These are phyloP conservation scores for Clepsis dumicolana DNA, from an alignment of 2,888 invertebrate species.

Conservation along the genomic window DNA sequence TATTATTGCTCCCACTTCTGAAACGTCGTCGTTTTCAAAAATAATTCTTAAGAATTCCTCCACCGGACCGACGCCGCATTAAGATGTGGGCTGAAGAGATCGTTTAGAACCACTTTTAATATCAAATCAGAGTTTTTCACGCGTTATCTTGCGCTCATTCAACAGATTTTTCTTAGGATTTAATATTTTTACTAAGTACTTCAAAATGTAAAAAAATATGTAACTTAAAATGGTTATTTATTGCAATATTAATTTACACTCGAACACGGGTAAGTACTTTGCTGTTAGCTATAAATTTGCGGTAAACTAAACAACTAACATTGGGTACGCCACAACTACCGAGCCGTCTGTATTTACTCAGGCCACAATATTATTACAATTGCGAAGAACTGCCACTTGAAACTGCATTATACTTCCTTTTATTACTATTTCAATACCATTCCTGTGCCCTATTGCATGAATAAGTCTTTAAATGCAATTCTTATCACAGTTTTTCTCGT, in stretches of 20 bases:
- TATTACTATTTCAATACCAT: conserved; percentile 13
- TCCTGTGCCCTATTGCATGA: conserved; percentile 29
- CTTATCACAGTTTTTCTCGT: background rate
- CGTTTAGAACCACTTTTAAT: conserved; percentile 26
- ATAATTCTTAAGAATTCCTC: conserved; percentile 55
- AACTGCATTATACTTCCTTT: conserved; percentile 23
- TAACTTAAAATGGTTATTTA: background rate
- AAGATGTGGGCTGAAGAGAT: conserved; percentile 36
- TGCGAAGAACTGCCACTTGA: conserved; percentile 27
- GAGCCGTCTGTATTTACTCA: background rate
- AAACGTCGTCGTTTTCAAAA: conserved; percentile 59
- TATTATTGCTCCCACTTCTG: conserved; percentile 69
- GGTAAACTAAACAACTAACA: conserved; percentile 25
- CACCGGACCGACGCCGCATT: conserved; percentile 39
- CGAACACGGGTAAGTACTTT: background rate
- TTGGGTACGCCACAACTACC: conserved; percentile 22
- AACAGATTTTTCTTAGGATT: background rate
- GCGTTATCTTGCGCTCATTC: background rate
- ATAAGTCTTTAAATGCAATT: conserved; percentile 22
- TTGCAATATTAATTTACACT: background rate
- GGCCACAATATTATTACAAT: conserved; percentile 26
- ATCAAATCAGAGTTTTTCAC: conserved; percentile 5
- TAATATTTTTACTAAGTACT: background rate
- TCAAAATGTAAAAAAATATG: too few relatives aligned
- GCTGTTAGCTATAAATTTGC: conserved; percentile 24